Conservation (phyloP, 2,113 vertebrate species). For the Otolemur garnettii region DNA sequence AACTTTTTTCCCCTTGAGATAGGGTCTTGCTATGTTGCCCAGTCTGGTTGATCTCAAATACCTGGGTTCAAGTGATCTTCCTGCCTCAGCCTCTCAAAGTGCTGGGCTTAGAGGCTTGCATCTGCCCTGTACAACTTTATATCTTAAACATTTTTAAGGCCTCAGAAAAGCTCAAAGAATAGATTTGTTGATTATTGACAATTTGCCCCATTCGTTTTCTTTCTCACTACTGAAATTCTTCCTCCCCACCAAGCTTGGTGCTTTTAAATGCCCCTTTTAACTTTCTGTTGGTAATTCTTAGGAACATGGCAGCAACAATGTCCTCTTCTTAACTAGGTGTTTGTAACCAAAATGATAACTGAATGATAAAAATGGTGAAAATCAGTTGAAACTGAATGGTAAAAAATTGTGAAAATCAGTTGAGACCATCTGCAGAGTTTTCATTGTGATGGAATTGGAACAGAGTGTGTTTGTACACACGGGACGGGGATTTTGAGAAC, state of each 20-base stretch:
- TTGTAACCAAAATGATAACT: neutral
- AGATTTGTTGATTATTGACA: neutral
- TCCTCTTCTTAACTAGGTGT: neutral
- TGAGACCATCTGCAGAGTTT: neutral
- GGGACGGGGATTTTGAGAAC: too few species aligned
- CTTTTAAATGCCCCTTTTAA: neutral
- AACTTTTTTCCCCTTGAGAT: neutral
- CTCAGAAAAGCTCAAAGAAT: neutral
- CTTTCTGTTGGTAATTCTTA: neutral
- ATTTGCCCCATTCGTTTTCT: neutral
- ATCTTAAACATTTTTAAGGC: neutral
- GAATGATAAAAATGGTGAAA: neutral
- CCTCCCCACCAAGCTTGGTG: too few species aligned
- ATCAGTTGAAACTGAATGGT: too few species aligned
- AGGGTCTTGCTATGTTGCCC: neutral
- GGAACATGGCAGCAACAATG: neutral
- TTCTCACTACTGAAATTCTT: neutral
- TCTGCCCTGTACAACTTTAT: too few species aligned
- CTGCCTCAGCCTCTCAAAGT: too few species aligned
- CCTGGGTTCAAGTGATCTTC: too few species aligned
- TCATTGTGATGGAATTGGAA: neutral
- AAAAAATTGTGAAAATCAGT: neutral
- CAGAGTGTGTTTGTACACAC: rapidly evolving
- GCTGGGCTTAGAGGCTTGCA: neutral
- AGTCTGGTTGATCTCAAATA: neutral